Conservation (phyloP, 2,113 vertebrate species). For the Antidorcas marsupialis region DNA sequence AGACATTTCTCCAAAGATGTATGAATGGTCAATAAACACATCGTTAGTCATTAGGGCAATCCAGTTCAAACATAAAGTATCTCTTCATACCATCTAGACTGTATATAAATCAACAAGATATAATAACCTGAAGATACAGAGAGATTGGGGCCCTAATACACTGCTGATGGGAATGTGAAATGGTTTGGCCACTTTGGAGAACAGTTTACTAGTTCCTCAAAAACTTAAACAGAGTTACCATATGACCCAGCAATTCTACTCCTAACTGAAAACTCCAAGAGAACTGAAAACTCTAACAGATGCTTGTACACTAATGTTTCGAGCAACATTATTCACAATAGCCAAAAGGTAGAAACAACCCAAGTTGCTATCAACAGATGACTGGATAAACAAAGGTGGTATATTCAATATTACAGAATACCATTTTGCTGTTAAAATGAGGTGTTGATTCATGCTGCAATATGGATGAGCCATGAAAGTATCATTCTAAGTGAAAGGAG, state of each 20-base stretch:
- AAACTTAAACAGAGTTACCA: not conserved
- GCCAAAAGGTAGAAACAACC: not conserved
- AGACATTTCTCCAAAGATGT: not conserved
- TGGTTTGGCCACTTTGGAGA: not conserved
- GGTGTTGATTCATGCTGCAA: not conserved
- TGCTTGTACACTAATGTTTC: not conserved
- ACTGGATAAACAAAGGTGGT: not conserved
- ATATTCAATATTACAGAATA: not conserved
- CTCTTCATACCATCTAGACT: not conserved
- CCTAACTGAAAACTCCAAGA: not conserved
- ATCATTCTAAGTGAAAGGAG: not conserved
- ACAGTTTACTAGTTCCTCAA: not conserved
- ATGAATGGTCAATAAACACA: not conserved
- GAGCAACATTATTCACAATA: not conserved
- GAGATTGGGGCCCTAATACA: not conserved
- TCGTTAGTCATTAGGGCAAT: not conserved
- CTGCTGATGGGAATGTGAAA: not conserved
- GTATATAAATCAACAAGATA: not conserved
- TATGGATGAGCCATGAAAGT: not conserved
- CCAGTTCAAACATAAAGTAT: not conserved
- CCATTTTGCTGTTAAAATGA: not conserved
- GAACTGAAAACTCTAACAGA: not conserved
- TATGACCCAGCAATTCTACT: not conserved
- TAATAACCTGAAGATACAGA: not conserved
- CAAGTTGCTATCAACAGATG: not conserved